phyloP scores from a whole-genome alignment of 1,140 invertebrate species.

The Diuraphis noxia region DNA sequence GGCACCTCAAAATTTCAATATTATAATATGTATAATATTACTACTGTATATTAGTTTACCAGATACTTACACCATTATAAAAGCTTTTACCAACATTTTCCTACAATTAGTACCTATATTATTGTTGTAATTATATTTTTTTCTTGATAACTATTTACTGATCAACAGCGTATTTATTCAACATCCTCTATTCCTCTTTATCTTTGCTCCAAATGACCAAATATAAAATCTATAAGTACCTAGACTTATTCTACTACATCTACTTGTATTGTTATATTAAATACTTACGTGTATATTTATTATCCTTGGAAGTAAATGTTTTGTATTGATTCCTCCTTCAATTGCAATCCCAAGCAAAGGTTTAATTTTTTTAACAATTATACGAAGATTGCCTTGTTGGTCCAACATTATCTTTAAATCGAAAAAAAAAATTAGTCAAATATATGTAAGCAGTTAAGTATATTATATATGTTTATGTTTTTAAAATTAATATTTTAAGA shows the following conservation, averaged over 20 bases:
- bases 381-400: constrained; percentile 81
- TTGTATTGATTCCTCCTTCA: constrained; percentile 93
- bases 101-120: background rate
- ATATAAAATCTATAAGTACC: background rate
- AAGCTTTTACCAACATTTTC: background rate
- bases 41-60: too few species aligned
- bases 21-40: too few species aligned
- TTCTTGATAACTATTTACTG: too few species aligned
- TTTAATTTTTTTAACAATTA: constrained; percentile 88
- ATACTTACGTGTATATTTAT: constrained; percentile 91
- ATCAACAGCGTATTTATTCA: background rate
- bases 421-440: constrained; percentile 15
- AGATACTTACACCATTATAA: too few species aligned
- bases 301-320: constrained; percentile 89
- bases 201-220: background rate
- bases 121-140: too few species aligned
- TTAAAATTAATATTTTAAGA: too few species aligned
- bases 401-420: constrained; percentile 69
- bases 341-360: constrained; percentile 94
- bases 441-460: too few species aligned
- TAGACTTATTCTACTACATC: background rate
- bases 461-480: too few species aligned
- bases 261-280: too few species aligned
- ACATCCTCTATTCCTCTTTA: too few species aligned
- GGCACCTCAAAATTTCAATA: too few species aligned